These are phyloP conservation scores for Thymallus thymallus DNA, from an alignment of 2,113 vertebrate species.

Conservation along the genomic window DNA sequence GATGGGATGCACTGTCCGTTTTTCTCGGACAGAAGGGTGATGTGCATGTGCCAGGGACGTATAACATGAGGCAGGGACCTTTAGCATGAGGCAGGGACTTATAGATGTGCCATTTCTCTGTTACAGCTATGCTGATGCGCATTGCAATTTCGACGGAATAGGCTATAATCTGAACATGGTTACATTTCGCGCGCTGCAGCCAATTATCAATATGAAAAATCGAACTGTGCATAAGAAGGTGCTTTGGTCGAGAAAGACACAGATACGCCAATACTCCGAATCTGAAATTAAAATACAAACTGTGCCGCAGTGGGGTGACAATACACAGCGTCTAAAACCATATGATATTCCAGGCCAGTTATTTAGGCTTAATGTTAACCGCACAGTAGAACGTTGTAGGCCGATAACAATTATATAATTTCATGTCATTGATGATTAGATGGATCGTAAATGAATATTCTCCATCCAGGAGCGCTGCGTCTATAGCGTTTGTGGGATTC, in stretches of 20 bases:
- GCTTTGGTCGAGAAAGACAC: slow-evolving; percentile 20
- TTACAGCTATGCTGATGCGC: slow-evolving; percentile 47
- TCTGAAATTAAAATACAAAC: slow-evolving; percentile 14
- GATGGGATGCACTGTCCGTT: background rate
- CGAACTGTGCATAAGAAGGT: background rate
- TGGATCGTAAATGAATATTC: background rate
- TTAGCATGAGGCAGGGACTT: background rate
- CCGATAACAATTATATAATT: background rate
- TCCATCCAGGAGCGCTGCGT: background rate
- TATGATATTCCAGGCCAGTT: background rate
- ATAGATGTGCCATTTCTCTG: slow-evolving; percentile 19
- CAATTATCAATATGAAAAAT: background rate
- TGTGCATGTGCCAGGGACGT: slow-evolving; percentile 1
- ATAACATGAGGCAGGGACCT: no score
- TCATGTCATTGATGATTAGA: background rate
- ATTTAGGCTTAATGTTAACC: background rate
- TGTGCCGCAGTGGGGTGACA: slow-evolving; percentile 28
- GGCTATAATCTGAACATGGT: background rate
- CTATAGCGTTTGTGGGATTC: slow-evolving; percentile 17
- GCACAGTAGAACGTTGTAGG: background rate
- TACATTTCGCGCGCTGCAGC: background rate
- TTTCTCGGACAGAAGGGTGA: background rate
- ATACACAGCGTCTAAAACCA: no score
- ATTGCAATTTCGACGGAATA: background rate
- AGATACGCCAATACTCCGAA: slow-evolving; percentile 45